Conservation (phyloP, 2,113 vertebrate genomes). For the Oryzias javanicus region DNA sequence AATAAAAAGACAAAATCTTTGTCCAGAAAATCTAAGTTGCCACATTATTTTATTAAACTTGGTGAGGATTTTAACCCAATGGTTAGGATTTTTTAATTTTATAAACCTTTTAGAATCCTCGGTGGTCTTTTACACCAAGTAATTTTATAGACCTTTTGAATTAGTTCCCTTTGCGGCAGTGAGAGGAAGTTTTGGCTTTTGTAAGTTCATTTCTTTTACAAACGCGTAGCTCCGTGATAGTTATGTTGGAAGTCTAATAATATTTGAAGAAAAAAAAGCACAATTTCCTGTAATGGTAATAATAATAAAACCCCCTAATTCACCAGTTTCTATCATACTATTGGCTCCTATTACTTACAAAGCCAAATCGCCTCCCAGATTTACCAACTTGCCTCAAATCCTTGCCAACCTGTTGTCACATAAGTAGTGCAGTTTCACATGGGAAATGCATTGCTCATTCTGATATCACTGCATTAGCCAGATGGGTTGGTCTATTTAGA, state of each 20-base stretch:
- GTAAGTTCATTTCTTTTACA: conserved; percentile 20
- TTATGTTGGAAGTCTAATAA: conserved; percentile 44
- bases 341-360: conserved; percentile 37
- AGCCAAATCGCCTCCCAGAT: conserved; percentile 27
- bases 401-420: conserved; percentile 47
- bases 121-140: background rate
- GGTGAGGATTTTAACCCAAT: background rate
- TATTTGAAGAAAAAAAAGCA: conserved; percentile 37
- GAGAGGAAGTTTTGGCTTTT: conserved; percentile 10
- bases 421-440: conserved; percentile 38
- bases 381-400: conserved; percentile 19
- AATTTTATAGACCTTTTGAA: background rate
- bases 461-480: conserved; percentile 56
- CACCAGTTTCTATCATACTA: background rate
- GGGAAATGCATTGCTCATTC: conserved; percentile 55
- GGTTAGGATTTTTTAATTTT: background rate
- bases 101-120: conserved; percentile 6
- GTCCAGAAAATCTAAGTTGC: background rate
- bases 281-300: conserved; percentile 30
- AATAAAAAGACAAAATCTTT: background rate
- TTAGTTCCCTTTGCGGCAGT: conserved; percentile 9
- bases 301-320: too few relatives aligned
- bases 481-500: conserved; percentile 67
- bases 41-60: background rate
- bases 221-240: conserved; percentile 25